These are phyloP conservation scores for Tryphoninae sp. DNA, from an alignment of 2,888 invertebrate genomes.

Conservation along the genomic window DNA sequence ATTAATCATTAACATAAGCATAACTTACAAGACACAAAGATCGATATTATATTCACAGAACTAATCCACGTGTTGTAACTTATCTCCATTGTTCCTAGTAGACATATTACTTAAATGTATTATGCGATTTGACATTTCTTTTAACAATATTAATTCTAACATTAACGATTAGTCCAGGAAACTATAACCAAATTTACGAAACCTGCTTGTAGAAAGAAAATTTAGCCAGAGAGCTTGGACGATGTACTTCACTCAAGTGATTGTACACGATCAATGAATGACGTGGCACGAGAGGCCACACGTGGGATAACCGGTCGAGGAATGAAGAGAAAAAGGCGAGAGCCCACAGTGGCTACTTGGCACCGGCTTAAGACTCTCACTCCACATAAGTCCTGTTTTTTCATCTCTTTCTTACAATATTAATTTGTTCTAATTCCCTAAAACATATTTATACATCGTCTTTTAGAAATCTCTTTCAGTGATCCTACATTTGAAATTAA, in stretches of 20 bases:
- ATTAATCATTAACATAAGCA: too few relatives aligned
- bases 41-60: too few relatives aligned
- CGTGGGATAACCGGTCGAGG: conserved; percentile 72
- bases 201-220: not conserved
- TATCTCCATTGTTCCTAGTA: not conserved
- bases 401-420: not conserved
- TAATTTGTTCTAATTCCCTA: not conserved
- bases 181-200: not conserved
- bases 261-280: conserved; percentile 64
- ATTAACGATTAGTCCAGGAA: not conserved
- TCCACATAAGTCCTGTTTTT: conserved; percentile 18
- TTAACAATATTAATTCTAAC: not conserved
- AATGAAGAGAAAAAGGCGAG: conserved; percentile 64
- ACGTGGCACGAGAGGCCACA: conserved; percentile 68
- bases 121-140: not conserved
- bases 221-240: not conserved
- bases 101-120: not conserved
- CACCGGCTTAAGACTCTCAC: conserved; percentile 32
- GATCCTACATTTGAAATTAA: too few relatives aligned
- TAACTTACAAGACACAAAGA: too few relatives aligned
- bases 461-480: not conserved
- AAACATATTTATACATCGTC: not conserved
- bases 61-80: not conserved
- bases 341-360: conserved; percentile 57
- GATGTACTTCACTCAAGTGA: conserved; percentile 45